These are phyloP conservation scores for Lycocerus yunnanus DNA, from an alignment of 2,888 invertebrate genomes.

Conservation along the genomic window DNA sequence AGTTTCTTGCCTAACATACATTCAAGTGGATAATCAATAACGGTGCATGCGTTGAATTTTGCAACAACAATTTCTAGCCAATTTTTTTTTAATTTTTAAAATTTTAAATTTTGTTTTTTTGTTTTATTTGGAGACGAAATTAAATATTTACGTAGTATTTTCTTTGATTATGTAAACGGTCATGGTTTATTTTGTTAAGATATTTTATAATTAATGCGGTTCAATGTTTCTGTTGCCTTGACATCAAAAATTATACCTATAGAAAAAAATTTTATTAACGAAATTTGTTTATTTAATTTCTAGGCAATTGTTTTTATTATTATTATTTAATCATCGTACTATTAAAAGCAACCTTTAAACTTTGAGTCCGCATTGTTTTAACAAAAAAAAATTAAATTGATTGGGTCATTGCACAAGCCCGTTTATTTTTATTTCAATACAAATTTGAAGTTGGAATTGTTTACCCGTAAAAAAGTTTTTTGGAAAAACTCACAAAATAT, in stretches of 20 bases:
- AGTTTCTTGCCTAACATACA: not conserved
- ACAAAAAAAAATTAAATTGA: not conserved
- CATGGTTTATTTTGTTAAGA: not conserved
- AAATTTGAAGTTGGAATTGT: not conserved
- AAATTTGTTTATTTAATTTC: not conserved
- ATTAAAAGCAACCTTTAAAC: not conserved
- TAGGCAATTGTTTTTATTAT: not conserved
- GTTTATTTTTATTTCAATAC: not conserved
- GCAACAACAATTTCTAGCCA: not conserved
- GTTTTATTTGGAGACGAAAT: not conserved
- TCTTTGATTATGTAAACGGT: not conserved
- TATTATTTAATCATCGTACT: not conserved
- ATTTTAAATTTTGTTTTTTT: not conserved
- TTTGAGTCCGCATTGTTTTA: not conserved
- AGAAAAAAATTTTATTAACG: not conserved
- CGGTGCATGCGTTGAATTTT: not conserved
- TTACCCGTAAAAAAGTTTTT: too few species aligned
- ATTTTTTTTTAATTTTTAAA: not conserved
- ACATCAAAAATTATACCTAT: not conserved
- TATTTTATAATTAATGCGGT: constrained; percentile 1
- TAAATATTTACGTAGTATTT: not conserved
- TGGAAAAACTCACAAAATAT: too few species aligned
- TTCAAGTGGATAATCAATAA: not conserved
- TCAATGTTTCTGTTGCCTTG: not conserved
- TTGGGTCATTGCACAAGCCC: not conserved